Base-by-base conservation (phyloP, 1,140 invertebrate genomes). In the Drosophila erecta region DNA sequence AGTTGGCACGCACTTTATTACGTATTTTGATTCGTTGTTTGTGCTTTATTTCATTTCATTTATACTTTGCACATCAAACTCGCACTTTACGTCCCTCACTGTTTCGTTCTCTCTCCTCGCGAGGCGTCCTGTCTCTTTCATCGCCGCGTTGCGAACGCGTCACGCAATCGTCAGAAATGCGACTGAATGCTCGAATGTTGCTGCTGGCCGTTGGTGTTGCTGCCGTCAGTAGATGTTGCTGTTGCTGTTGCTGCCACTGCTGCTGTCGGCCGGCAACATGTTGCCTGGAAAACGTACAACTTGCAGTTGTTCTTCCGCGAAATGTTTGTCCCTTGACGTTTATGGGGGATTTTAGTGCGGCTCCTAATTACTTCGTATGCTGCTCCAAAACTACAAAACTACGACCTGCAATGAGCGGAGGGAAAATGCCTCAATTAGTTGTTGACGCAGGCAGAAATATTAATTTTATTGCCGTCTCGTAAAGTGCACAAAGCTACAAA, bases 361-460 rank as follows among this genome's bases (percentile, higher is more conserved):
- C 58, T 56, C 41, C 83, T 89, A 86, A 86, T 89, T 85, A 74
- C 81, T 77, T 41, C 81, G 76, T 76, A 58, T 85, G 81, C 54
- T 60, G 24, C 51, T 66, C 71, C 61, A 79, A 51, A 57, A 67
- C 66, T 61, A 56, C 61, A 79, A 51, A 57, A 67, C 66, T 61
- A 56, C 14, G 46, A 49, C 51, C 79, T 43, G 66, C 44, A 66
- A 56, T 54, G 46, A 46, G 40, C 14, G 40, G 67, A 46, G 46
- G 56, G 43, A 54, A 33, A 76, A 83, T 71, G 67, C 86, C 76
- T 87, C 76, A 83, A 87, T 86, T 83, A 83, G 83, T 86, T 86
- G 83, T 76, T 77, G 81, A 84, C 76, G 80, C 33, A 55, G 60
- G 65, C 40, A 60, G 41, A 67, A 65, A 66, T 70, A 77, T 87